Conservation (phyloP, 2,888 invertebrate species). For the Pteria penguin region DNA sequence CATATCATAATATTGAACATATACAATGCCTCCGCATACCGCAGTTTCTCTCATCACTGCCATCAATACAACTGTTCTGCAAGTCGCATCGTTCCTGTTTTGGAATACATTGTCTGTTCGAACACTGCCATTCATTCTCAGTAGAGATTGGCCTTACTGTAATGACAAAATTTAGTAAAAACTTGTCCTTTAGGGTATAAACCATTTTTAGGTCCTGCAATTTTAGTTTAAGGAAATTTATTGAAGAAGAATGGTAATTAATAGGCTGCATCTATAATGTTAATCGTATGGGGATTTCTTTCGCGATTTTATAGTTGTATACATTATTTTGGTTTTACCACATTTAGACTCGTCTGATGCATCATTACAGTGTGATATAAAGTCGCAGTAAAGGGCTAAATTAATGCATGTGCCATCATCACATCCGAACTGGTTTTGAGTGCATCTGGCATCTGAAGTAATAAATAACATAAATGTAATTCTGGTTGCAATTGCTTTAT, state of each 20-base stretch:
- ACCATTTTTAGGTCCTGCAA: too few species aligned
- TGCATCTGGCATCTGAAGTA: constrained; percentile 38
- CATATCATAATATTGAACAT: too few species aligned
- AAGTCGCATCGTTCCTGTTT: constrained; percentile 34
- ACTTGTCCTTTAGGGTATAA: too few species aligned
- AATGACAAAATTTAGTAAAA: too few species aligned
- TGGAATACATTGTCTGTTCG: constrained; percentile 49
- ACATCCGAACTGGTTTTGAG: constrained; percentile 23
- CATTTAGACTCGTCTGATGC: constrained; percentile 42
- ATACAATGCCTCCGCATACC: too few species aligned
- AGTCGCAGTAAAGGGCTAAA: constrained; percentile 48
- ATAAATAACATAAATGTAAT: background rate
- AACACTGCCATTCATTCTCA: constrained; percentile 34
- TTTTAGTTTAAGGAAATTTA: too few species aligned
- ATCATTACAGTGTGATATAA: constrained; percentile 43
- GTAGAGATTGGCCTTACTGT: constrained; percentile 31
- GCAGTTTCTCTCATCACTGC: constrained; percentile 42
- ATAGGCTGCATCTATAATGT: too few species aligned
- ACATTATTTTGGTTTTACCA: too few species aligned
- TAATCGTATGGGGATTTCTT: too few species aligned
- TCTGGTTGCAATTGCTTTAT: too few species aligned
- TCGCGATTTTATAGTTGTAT: too few species aligned
- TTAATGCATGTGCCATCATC: constrained; percentile 71
- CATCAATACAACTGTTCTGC: constrained; percentile 38
- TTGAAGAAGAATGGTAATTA: too few species aligned